Evolutionary conservation across 2,797 vertebrate genomes (phyloP), one percentile per base, ranked within the genome.

Genomic region (Hydrocynus forskahlii): DNA sequence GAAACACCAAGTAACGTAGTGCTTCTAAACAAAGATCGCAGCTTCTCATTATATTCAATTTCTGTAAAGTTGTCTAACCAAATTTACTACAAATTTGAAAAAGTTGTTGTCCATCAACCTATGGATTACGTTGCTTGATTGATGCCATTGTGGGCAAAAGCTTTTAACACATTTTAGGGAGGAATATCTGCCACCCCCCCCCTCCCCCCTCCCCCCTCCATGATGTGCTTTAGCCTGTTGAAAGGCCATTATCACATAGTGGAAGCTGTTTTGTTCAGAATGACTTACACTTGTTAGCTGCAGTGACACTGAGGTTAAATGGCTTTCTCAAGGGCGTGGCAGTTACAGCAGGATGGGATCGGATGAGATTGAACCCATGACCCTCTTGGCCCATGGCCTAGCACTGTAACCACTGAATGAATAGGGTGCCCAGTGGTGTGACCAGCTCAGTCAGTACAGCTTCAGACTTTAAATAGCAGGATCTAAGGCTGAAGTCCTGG

Each of bases 231-330:
- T 67, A 67, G 64, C 38, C 64, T 67, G 64, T 21, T 55, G 70
- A 72, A 72, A 72, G 50, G 52, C 70, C 19, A 57, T 72, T 38
- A 72, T 38, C 25, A 55, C 70, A n/a, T n/a, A 72, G 23, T 55
- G 50, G 70, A 72, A 10, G 70, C 52, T 57, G 25, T 14, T 54
- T 54, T 38, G 50, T 25, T 13, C 70, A 55, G 19, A 72, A 72
- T 55, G 29, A 72, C 70, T 38, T 55, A 21, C 25, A 72, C 68
- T 55, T 57, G 54, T 6, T 72, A 57, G 50, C 54, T 72, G 25
- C 70, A n/a, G 70, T 50, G 70, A 72, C 70, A 48, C 4, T 35
- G 69, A 71, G 48, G 48, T 35, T 57, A 55, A 72, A 57, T 35
- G 29, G 70, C 70, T 54, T 54, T 57, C 25, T 55, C 70, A 72